phyloP scores from a whole-genome alignment of 2,888 invertebrate species.

The Brenthis ino region DNA sequence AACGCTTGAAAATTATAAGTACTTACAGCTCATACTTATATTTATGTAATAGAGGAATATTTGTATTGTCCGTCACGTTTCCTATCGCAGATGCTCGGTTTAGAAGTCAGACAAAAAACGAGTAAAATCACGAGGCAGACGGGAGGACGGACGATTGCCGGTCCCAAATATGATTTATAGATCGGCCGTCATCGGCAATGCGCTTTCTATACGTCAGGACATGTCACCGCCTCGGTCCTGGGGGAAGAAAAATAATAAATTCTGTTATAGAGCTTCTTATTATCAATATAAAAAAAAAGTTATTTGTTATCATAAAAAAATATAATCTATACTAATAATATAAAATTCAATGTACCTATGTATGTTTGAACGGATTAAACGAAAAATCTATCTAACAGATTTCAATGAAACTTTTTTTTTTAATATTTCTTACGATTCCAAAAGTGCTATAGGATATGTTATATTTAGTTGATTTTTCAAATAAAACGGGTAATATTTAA shows the following conservation, averaged over 20 bases:
- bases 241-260: constrained; percentile 55
- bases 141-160: constrained; percentile 68
- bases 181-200: constrained; percentile 76
- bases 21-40: not conserved
- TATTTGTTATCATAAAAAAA: not conserved
- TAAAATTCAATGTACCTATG: no score
- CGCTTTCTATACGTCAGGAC: constrained; percentile 75
- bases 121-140: constrained; percentile 66
- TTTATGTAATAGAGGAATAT: constrained; percentile 31
- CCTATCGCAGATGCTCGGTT: constrained; percentile 63
- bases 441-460: no score
- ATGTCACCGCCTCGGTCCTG: constrained; percentile 46
- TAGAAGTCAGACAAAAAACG: constrained; percentile 78
- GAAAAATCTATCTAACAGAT: no score
- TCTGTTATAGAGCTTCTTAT: constrained; percentile 44
- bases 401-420: no score
- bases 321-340: not conserved
- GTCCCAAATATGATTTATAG: constrained; percentile 80
- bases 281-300: constrained; percentile 10
- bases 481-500: no score
- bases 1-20: no score
- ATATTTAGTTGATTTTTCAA: no score
- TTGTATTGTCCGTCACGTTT: constrained; percentile 62
- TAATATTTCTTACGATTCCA: no score
- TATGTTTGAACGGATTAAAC: no score